Base-by-base conservation (phyloP, 2,797 vertebrate species). In the Poeciliopsis paucimaculata region DNA sequence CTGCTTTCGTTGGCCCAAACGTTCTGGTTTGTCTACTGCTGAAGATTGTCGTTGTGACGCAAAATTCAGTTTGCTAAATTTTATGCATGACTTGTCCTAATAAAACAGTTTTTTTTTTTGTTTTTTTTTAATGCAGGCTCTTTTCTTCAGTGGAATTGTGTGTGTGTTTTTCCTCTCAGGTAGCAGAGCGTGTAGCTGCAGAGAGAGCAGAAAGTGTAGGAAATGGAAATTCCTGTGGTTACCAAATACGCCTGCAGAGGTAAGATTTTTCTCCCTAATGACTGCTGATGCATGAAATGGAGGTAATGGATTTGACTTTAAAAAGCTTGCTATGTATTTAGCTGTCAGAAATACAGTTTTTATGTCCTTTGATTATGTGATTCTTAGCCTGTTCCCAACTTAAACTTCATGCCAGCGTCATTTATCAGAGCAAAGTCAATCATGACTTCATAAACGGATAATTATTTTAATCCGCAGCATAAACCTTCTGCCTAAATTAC, bases 171-270 rank as follows among this genome's bases (percentile, higher is more conserved):
- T 88, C 31, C 41, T 78, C 45, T 47, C 84, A 99, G 98, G 98
- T 99, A 79, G 98, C 98, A 36, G 98, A 99, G 88, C 96, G 98
- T 89, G 98, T 99, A 41, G 96, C 98, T 28, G 93, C 97, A 70
- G 98, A 99, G 91, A 95, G 98, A 82, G 97, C 97, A 1, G 98
- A 99, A 85, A 80, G 81, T 4, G 98, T 98, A 4, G 98, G 98
- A 23, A 96, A 89, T 79, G 97, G 96, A 74, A 97, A 96, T 84
- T 99, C 98, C 20, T 98, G 97, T 11, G 98, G 98, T 2, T 99
- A 99, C 90, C 98, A 99, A 87, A 99, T 99, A 82, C 97, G 98
- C 72, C 96, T 99, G 31, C 97, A 99, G 93, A 97, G 97, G 98
- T 99, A 92, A 94, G 86, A 16, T 55, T 78, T 62, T 70, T 55